Base-by-base conservation (phyloP, 2,113 vertebrate genomes). In the Tenebrosternarchus preto region DNA sequence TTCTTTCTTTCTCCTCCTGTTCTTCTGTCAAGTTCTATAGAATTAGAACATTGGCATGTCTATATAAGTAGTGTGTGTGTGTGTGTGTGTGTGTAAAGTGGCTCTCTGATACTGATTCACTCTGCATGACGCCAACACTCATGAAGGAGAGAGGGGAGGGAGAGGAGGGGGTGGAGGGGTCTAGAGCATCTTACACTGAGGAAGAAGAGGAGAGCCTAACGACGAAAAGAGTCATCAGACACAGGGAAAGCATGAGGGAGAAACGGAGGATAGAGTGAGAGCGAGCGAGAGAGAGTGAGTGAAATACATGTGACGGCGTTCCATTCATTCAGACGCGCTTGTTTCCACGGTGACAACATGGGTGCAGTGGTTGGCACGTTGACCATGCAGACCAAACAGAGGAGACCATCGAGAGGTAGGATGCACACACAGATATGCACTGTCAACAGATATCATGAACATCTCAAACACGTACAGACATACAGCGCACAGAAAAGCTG, bases 321-420 rank as follows among this genome's bases (percentile, higher is more conserved):
- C 86, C 69, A 85, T 84, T 87, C 86, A 90, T 80, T 80, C 84
- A 85, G 88, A 88, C 87, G 79, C 64, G 66, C 86, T 85, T 86
- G 89, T 92, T 90, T 88, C 91, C 89, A 91, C 89, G 76, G 83
- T 86, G 1, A 88, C 86, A 93, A 89, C 91, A 98, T 98, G 97
- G 97, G 96, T 90, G 97, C 96, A 82, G 97, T 98, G 88, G 96
- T 98, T 93, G 97, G 96, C 84, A 97, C 96, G 15, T 94, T 98
- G 91, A 97, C 96, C 57, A 94, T 97, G 93, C 95, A 98, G 92
- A 97, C 95, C 85, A 97, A 96, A 93, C 93, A 95, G 93, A 95
- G 95, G 91, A 85, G 96, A 94, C 94, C 92, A 60, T 98, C 96
- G 57, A 97, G 94, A 94, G 96, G 96, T 97, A 96, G 95, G 95